Percentiles rank a stretch among this genome's conserved stretches.
These are phyloP conservation scores for Colius striatus DNA, from an alignment of 2,113 vertebrate genomes.

Conservation along the genomic window DNA sequence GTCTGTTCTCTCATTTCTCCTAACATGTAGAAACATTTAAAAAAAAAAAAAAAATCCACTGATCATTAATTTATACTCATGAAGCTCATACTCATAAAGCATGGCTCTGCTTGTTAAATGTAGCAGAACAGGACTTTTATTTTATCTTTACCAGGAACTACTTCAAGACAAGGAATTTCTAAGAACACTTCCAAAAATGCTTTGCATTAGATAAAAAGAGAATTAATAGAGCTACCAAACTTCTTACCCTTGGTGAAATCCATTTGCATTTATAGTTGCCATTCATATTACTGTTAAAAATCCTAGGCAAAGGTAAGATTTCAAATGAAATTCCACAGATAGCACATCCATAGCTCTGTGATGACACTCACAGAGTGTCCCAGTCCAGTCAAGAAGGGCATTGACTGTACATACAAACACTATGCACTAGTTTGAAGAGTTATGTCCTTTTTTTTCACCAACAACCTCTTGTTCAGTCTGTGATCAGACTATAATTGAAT, in stretches of 20 bases:
- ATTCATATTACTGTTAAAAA: neutral
- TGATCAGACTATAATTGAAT: neutral
- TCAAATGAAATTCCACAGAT: neutral
- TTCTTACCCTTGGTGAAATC: neutral
- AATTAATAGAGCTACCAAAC: neutral
- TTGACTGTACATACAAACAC: neutral
- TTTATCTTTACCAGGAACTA: neutral
- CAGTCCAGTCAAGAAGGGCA: neutral
- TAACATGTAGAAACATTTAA: neutral
- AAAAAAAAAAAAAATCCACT: neutral
- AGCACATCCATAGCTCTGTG: neutral
- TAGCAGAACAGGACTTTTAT: neutral
- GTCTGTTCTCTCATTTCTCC: neutral
- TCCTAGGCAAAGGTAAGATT: neutral
- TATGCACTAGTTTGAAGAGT: no score
- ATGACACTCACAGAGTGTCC: no score
- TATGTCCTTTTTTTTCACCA: neutral
- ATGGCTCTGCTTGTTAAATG: neutral
- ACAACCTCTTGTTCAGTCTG: neutral
- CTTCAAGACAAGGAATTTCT: neutral
- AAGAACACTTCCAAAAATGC: neutral
- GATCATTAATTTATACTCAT: neutral
- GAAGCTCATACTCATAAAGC: neutral
- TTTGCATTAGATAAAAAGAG: neutral
- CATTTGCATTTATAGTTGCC: neutral